Evolutionary conservation across 2,113 vertebrate species (phyloP).

Genomic region (Pleuronectes platessa): DNA sequence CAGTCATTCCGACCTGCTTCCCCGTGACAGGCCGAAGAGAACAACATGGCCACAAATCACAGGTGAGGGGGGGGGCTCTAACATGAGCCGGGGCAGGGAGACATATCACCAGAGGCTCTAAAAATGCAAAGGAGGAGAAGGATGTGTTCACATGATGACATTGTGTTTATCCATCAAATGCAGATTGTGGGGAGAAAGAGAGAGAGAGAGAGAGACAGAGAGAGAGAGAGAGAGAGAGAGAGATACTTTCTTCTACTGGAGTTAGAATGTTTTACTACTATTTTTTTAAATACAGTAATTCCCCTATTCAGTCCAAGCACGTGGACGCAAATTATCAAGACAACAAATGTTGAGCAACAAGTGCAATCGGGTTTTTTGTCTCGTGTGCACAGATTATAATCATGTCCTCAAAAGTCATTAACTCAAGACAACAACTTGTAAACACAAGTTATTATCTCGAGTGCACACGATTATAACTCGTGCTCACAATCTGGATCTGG

Average conservation of each 20-base stretch:
- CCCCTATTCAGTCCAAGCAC: neutral
- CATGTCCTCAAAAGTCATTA: neutral
- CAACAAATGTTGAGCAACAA: neutral
- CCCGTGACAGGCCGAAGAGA: conserved; percentile 71
- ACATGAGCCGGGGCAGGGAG: conserved; percentile 54
- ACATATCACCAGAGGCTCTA: conserved; percentile 69
- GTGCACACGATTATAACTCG: neutral
- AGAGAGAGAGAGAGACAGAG: conserved; percentile 13
- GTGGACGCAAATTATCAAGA: neutral
- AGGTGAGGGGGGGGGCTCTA: conserved; percentile 57
- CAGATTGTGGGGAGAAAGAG: conserved; percentile 34
- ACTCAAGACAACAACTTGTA: conserved; percentile 1
- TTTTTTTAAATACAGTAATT: too few relatives aligned
- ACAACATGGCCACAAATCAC: conserved; percentile 79
- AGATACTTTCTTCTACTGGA: neutral
- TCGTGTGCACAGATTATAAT: neutral
- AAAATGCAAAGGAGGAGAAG: conserved; percentile 78
- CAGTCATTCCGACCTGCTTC: conserved; percentile 74
- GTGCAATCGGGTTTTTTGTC: neutral
- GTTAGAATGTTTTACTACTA: too few relatives aligned
- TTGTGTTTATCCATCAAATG: conserved; percentile 80
- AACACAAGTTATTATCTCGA: neutral
- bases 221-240: conserved; percentile 12
- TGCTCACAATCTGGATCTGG: neutral
- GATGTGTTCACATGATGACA: conserved; percentile 76